Base-by-base conservation (phyloP, 2,888 invertebrate species). In the Arrhopalites spinosus region DNA sequence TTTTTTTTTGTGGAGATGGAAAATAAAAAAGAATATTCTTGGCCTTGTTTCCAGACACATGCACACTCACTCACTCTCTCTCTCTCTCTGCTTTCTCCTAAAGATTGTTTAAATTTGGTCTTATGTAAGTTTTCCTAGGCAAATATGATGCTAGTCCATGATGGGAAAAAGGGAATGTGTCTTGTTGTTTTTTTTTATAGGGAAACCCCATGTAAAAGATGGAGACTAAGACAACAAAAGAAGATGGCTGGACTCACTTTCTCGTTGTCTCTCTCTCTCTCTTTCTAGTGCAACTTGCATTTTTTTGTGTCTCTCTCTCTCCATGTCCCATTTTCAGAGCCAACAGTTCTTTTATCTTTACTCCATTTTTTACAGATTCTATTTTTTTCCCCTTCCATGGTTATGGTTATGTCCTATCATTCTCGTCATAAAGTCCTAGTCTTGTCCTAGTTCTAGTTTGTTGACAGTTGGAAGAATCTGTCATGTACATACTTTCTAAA, bases 391-490 rank as follows among this genome's bases (percentile, higher is more conserved):
- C 25, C 25, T 13, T 13, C 3, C 27, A 23, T 59, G 50, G 50
- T 50, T 50, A 59, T 59, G 25, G 27, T 59, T 25, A 59, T 59
- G 25, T 59, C 27, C 25, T 59, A 59, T 59, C 59, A 23, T 59
- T 59, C 25, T 59, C 23, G 59, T 25, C 59, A 27, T 59, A 25
- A 59, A 59, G 36, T n/a, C n/a, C 5, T 3, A 53, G 53, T 13
- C 59, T 25, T 27, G 25, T 59, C 59, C 13, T 59, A 25, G 25
- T 1, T 2, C 53, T 56, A n/a, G n/a, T 47, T n/a, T 25, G 20
- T 25, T 59, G 59, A 59, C 59, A 59, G 25, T 59, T 59, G 59
- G 59, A 20, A n/a, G 23, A 56, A 20, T 56, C 53, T 45, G 15
- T 45, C 45, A 15, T 45, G 8, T 15, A 45, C 45, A 45, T 45